A percentile compares a stretch with the other conserved stretches of the same genome.
phyloP scores from a whole-genome alignment of 2,888 invertebrate genomes.

The Dorcus hopei region DNA sequence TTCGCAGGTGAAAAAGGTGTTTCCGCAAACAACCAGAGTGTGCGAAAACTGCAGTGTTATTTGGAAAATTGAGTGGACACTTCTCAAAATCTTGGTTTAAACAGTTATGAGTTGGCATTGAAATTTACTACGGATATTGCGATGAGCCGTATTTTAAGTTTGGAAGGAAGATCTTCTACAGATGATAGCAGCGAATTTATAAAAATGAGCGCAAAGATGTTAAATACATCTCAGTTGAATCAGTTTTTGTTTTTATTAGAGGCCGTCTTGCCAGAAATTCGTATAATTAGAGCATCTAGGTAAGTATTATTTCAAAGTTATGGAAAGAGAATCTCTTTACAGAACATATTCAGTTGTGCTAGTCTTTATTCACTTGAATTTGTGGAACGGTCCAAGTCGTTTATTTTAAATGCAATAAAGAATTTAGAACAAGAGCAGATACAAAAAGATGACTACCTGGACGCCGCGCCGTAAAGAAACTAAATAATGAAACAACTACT shows the following conservation, averaged over 20 bases:
- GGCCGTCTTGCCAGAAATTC: too few relatives aligned
- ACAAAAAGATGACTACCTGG: slow-evolving; percentile 49
- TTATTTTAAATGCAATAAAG: slow-evolving; percentile 40
- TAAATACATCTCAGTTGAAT: slow-evolving; percentile 14
- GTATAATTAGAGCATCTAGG: too few relatives aligned
- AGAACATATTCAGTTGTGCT: too few relatives aligned
- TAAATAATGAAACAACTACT: slow-evolving; percentile 27
- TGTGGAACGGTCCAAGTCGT: slow-evolving; percentile 36
- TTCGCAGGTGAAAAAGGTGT: slow-evolving; percentile 8
- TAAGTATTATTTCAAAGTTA: too few relatives aligned
- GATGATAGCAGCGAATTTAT: slow-evolving; percentile 30
- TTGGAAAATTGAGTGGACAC: neutral
- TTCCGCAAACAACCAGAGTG: slow-evolving; percentile 3
- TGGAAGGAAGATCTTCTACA: slow-evolving; percentile 47
- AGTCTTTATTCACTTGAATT: slow-evolving; percentile 16
- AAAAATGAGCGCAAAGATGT: slow-evolving; percentile 27
- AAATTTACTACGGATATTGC: slow-evolving; percentile 46
- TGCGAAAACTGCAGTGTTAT: neutral
- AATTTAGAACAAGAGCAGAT: slow-evolving; percentile 44
- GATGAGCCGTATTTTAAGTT: slow-evolving; percentile 48
- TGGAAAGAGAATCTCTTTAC: too few relatives aligned
- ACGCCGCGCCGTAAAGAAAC: slow-evolving; percentile 42
- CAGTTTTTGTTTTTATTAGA: slow-evolving; percentile 1
- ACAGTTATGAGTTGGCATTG: slow-evolving; percentile 24
- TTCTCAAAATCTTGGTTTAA: neutral